These are phyloP conservation scores for Onchidella celtica DNA, from an alignment of 2,888 invertebrate genomes.

Conservation along the genomic window DNA sequence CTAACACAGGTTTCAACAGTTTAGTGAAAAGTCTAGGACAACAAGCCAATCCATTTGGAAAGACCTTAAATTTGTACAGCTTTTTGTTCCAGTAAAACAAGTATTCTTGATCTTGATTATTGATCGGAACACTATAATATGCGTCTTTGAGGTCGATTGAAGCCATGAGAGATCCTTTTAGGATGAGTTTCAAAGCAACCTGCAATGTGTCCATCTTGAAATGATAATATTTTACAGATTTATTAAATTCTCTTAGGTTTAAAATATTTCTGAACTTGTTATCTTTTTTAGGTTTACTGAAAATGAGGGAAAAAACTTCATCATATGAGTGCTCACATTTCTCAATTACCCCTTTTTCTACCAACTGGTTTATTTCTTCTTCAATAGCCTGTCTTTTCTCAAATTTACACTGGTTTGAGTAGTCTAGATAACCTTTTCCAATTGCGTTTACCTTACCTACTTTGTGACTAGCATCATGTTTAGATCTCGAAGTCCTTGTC, in stretches of 20 bases:
- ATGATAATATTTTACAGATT: conserved; percentile 34
- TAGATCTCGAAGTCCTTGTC: background rate
- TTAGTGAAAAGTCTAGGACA: conserved; percentile 49
- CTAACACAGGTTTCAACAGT: conserved; percentile 20
- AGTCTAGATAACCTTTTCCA: background rate
- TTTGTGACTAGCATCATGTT: background rate
- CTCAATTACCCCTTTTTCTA: too few species aligned
- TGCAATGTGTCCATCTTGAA: conserved; percentile 50
- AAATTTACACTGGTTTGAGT: too few species aligned
- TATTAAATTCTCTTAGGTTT: conserved; percentile 45
- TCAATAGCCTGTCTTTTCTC: too few species aligned
- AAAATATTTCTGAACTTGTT: conserved; percentile 31
- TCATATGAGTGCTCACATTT: too few species aligned
- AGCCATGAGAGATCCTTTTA: conserved; percentile 35
- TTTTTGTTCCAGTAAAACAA: conserved; percentile 40
- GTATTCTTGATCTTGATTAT: background rate
- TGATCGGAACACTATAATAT: conserved; percentile 40
- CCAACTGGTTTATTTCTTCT: too few species aligned
- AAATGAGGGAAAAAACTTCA: conserved; percentile 49
- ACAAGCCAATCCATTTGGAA: conserved; percentile 33
- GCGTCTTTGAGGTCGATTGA: conserved; percentile 40
- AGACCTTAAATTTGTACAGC: conserved; percentile 24
- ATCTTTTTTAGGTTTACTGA: conserved; percentile 39
- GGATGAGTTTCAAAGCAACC: conserved; percentile 29
- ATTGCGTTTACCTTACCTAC: background rate